phyloP scores from a whole-genome alignment of 2,888 invertebrate genomes.

The Clusia tigrina region DNA sequence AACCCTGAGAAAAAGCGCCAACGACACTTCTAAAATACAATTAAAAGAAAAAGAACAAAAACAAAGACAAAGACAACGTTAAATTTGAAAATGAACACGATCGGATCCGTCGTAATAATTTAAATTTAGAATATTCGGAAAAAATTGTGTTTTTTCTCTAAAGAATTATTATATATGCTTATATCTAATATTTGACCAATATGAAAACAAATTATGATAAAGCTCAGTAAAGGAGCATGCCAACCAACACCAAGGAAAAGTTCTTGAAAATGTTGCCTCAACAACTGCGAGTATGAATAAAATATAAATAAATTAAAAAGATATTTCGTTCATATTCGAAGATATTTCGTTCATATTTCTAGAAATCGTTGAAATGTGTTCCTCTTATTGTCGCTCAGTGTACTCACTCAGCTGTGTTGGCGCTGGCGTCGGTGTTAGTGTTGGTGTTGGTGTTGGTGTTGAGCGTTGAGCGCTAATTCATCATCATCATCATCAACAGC shows the following conservation, averaged over 20 bases:
- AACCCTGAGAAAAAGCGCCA: conserved; percentile 38
- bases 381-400: not conserved
- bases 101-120: conserved; percentile 53
- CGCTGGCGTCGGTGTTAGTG: no score
- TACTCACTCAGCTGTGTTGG: not conserved
- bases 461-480: not conserved
- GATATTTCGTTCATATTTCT: not conserved
- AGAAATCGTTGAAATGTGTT: not conserved
- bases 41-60: conserved; percentile 19
- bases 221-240: not conserved
- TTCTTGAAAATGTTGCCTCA: not conserved
- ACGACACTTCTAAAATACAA: conserved; percentile 43
- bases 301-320: conserved; percentile 4
- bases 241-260: no score
- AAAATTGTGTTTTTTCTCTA: conserved; percentile 4
- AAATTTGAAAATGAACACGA: conserved; percentile 33
- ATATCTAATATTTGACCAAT: not conserved
- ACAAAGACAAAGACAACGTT: conserved; percentile 26
- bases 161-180: conserved; percentile 1
- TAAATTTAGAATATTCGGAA: conserved; percentile 51
- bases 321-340: not conserved
- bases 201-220: conserved; percentile 5
- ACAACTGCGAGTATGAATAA: not conserved
- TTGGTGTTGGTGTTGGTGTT: not conserved
- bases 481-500: not conserved